phyloP scores from a whole-genome alignment of 2,888 invertebrate genomes.

The Buathra laborator region DNA sequence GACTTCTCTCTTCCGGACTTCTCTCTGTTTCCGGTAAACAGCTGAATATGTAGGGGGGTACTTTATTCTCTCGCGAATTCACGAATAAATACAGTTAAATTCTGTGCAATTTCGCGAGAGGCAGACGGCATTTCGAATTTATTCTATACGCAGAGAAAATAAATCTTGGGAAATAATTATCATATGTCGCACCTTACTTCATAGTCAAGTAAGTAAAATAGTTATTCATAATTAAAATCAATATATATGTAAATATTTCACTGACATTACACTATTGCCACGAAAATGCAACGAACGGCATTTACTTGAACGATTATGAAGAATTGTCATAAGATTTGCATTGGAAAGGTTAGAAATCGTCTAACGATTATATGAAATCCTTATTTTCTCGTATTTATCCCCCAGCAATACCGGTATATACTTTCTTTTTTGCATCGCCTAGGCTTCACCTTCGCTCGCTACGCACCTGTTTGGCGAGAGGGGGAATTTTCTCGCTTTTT shows the following conservation, averaged over 20 bases:
- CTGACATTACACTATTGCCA: too few species aligned
- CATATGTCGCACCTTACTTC: neutral
- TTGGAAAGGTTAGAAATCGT: slow-evolving; percentile 52
- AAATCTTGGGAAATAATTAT: slow-evolving; percentile 9
- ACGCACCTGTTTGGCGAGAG: slow-evolving; percentile 71
- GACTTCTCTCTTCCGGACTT: neutral
- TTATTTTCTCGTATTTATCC: slow-evolving; percentile 1
- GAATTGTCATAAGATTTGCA: neutral
- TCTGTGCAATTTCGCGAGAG: neutral
- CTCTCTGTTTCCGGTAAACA: slow-evolving; percentile 19
- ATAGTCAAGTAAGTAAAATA: too few species aligned
- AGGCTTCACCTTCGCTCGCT: slow-evolving; percentile 64
- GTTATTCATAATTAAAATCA: neutral
- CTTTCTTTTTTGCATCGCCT: slow-evolving; percentile 9
- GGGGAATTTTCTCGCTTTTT: slow-evolving; percentile 70
- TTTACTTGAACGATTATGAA: too few species aligned
- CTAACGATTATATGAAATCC: slow-evolving; percentile 20
- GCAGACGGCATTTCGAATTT: neutral
- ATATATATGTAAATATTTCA: too few species aligned
- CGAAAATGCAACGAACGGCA: too few species aligned
- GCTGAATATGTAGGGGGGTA: neutral
- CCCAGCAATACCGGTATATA: neutral
- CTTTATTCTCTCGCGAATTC: slow-evolving; percentile 21
- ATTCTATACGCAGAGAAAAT: neutral
- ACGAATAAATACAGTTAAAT: slow-evolving; percentile 22